Evolutionary conservation across 2,113 vertebrate species (phyloP).

Genomic region (Petaurus breviceps): DNA sequence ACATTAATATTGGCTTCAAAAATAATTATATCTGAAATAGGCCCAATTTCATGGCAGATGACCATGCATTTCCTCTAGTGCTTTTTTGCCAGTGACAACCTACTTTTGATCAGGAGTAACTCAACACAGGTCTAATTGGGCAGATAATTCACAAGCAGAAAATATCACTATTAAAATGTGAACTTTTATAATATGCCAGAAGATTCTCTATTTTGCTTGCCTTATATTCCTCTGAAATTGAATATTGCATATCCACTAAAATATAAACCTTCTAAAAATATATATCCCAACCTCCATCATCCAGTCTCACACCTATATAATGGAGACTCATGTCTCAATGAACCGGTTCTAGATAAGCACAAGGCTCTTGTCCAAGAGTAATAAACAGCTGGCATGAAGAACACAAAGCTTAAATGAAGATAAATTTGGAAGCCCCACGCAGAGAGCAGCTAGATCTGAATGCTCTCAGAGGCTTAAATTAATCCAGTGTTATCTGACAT

Average conservation of each 20-base stretch:
- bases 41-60: conserved; percentile 2
- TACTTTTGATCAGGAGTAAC: conserved; percentile 4
- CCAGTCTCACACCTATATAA: conserved; percentile 47
- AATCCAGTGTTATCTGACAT: conserved; percentile 75
- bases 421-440: conserved; percentile 58
- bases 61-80: conserved; percentile 4
- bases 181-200: background rate
- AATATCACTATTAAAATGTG: background rate
- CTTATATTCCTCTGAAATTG: background rate
- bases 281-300: background rate
- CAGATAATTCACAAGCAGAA: conserved; percentile 40
- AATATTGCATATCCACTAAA: background rate
- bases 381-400: conserved; percentile 58
- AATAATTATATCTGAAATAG: conserved; percentile 53
- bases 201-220: background rate
- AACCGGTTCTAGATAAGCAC: conserved; percentile 58
- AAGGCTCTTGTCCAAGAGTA: conserved; percentile 51
- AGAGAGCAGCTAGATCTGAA: conserved; percentile 43
- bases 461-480: conserved; percentile 61
- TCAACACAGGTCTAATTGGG: conserved; percentile 21
- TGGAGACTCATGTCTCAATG: conserved; percentile 59
- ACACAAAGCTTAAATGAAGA: conserved; percentile 68
- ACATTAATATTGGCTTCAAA: conserved; percentile 4
- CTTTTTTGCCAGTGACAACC: background rate
- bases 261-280: background rate